phyloP scores from a whole-genome alignment of 2,888 invertebrate genomes.

The Quadroppia sp. region DNA sequence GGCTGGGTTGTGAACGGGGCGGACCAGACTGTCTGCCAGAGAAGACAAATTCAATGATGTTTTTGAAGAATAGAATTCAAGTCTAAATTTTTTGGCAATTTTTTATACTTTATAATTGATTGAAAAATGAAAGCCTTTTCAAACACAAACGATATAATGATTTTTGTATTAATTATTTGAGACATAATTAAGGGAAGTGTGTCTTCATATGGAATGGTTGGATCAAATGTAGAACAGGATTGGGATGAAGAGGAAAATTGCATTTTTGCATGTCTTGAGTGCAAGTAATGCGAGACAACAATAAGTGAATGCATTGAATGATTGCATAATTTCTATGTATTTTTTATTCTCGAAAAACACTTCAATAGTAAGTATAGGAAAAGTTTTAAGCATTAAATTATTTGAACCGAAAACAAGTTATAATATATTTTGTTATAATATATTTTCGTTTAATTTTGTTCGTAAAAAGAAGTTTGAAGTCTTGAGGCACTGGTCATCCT shows the following conservation, averaged over 20 bases:
- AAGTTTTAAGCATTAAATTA: constrained; percentile 12
- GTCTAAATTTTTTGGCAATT: too few species aligned
- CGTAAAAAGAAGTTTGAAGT: not conserved
- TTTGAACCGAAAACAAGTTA: constrained; percentile 15
- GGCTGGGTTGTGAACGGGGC: not conserved
- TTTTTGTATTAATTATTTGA: too few species aligned
- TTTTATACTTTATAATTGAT: too few species aligned
- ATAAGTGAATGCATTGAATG: not conserved
- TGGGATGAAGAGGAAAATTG: constrained; percentile 10
- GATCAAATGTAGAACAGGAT: constrained; percentile 3
- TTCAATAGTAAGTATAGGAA: not conserved
- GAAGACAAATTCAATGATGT: too few species aligned
- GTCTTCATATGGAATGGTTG: not conserved
- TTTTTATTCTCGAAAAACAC: not conserved
- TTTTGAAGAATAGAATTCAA: too few species aligned
- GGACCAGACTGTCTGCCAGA: not conserved
- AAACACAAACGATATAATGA: too few species aligned
- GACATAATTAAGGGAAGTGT: not conserved
- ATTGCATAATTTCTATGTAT: not conserved
- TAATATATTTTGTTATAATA: not conserved
- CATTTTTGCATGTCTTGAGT: not conserved
- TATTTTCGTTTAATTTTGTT: not conserved
- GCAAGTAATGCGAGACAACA: not conserved
- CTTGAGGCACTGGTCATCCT: constrained; percentile 37
- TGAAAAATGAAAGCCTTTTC: too few species aligned